Evolutionary conservation across 2,113 vertebrate species (phyloP), one percentile per base, ranked within the genome.

Genomic region (Opisthocomus hoazin): DNA sequence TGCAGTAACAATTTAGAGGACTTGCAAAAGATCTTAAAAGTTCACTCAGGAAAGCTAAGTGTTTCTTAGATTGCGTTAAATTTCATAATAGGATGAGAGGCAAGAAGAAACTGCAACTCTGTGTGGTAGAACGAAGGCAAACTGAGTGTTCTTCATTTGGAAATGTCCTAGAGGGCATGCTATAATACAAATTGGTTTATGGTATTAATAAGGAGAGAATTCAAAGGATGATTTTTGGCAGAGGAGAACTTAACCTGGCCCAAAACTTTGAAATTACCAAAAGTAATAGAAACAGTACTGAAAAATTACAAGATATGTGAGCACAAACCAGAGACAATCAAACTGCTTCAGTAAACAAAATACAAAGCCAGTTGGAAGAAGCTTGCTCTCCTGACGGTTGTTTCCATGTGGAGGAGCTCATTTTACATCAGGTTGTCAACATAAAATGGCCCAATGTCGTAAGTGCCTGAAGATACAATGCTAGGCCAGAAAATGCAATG

Each of bases 321-420:
- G 53, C 76, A 82, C 83, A 96, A 85, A 77, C 75, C 69, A 68
- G 81, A 95, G 77, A 96, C 80, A 87, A 91, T 91, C 91, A 94
- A 94, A 96, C 65, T 95, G 95, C 77, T 94, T 91, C 79, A 65
- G 84, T 93, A 95, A 96, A 97, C 93, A 96, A 79, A 97, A 96
- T 61, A 79, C 23, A 45, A 93, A 95, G 93, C 93, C 95, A 97
- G 48, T 89, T 96, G 91, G 95, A 97, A 95, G 46, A 24, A 94
- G 78, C 74, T 83, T 60, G 27, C 32, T 94, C 94, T 96, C 94
- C 74, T 45, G 89, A 93, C 91, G 90, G 53, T 89, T 96, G 70
- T 94, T 97, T 97, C 91, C 91, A 93, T 94, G 89, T 87, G 91
- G 53, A 97, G 50, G 53, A 95, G 81, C 65, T 97, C 89, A 87